A percentile compares a stretch with the other conserved stretches of the same genome.
phyloP scores from a whole-genome alignment of 2,888 invertebrate genomes.

The Hypomecis atomaria region DNA sequence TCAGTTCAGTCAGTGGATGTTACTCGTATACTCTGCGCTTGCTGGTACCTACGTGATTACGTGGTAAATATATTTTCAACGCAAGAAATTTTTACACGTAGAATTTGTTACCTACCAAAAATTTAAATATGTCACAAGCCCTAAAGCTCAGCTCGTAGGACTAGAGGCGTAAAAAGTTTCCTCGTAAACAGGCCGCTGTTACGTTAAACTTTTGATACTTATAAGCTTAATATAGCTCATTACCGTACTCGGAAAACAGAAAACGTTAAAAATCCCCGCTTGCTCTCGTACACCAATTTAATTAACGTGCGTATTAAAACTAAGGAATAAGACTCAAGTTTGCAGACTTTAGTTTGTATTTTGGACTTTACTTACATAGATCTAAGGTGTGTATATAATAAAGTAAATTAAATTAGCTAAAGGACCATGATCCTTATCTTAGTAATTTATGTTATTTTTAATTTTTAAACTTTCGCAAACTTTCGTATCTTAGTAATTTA shows the following conservation, averaged over 20 bases:
- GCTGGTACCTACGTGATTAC: too few species aligned
- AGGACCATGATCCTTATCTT: too few species aligned
- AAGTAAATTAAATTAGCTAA: too few species aligned
- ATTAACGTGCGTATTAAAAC: background rate
- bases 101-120: background rate
- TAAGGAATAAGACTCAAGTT: background rate
- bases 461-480: too few species aligned
- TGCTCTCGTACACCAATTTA: background rate
- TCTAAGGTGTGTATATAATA: too few species aligned
- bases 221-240: conserved; percentile 5
- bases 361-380: too few species aligned
- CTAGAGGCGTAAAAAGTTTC: conserved; percentile 10
- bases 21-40: too few species aligned
- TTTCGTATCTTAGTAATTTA: too few species aligned
- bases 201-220: conserved; percentile 7
- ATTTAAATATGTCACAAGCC: conserved; percentile 10
- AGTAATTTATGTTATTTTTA: too few species aligned
- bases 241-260: background rate
- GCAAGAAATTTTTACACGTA: too few species aligned
- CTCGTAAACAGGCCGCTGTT: conserved; percentile 10
- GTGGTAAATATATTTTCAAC: too few species aligned
- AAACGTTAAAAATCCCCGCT: background rate
- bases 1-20: too few species aligned
- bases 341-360: background rate
- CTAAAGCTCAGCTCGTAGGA: background rate